These are phyloP conservation scores for Geotrypetes seraphini DNA, from an alignment of 2,797 vertebrate species.

Conservation along the genomic window DNA sequence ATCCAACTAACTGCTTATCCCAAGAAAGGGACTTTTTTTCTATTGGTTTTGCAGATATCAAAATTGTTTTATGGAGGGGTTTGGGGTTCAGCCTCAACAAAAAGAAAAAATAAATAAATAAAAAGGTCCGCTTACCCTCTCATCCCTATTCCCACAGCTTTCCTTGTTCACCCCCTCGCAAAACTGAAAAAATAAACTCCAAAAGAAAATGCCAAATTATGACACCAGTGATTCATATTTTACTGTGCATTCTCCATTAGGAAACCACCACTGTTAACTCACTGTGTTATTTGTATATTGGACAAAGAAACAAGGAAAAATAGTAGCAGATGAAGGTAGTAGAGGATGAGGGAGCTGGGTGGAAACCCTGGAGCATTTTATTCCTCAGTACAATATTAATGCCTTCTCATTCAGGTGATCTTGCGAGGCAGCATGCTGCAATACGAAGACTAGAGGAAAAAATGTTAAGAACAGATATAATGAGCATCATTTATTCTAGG, in stretches of 20 bases:
- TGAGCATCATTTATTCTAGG: constrained; percentile 35
- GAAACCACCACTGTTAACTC: constrained; percentile 38
- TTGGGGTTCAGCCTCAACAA: constrained; percentile 76
- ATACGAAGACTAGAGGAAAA: constrained; percentile 39
- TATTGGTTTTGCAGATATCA: constrained; percentile 80
- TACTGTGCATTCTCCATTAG: constrained; percentile 59
- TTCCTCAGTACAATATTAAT: constrained; percentile 35
- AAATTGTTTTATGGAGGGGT: constrained; percentile 49
- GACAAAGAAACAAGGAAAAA: constrained; percentile 31
- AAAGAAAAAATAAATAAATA: too few relatives aligned
- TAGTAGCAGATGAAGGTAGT: constrained; percentile 38
- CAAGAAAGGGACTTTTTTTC: constrained; percentile 72
- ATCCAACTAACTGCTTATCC: constrained; percentile 71
- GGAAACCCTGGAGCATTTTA: constrained; percentile 28
- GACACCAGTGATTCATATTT: constrained; percentile 77
- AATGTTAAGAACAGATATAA: constrained; percentile 28
- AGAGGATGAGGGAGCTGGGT: constrained; percentile 25
- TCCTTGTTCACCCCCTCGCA: constrained; percentile 43
- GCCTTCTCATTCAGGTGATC: constrained; percentile 36
- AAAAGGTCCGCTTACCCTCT: too few relatives aligned
- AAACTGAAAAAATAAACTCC: constrained; percentile 66
- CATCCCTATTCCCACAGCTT: too few relatives aligned
- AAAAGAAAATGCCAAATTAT: constrained; percentile 83
- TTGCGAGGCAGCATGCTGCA: constrained; percentile 29
- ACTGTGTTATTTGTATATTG: constrained; percentile 16